Evolutionary conservation across 2,797 vertebrate species (phyloP), one percentile per base, ranked within the genome.

Genomic region (Danio aesculapii): DNA sequence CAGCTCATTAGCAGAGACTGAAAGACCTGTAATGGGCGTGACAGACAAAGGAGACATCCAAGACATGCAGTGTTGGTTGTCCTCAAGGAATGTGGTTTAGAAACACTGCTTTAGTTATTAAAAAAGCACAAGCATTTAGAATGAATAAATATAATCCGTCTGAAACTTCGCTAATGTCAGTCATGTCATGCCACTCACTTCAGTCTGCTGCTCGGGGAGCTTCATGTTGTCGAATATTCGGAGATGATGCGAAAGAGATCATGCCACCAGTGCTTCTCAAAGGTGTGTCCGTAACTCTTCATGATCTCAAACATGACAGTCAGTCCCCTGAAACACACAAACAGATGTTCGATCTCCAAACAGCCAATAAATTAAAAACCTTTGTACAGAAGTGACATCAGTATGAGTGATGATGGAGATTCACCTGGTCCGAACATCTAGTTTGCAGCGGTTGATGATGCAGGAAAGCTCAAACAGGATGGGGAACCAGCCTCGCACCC

Each of bases 261-360:
- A 67, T 99, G 97, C 98, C 98, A 99, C 98, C 98, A 99, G 78
- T 99, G 98, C 76, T 97, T 97, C 90, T 98, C 96, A 84, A 98
- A 99, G 16, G 97, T 97, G 86, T 95, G 93, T 6, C 98, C 98
- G 0, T 99, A 99, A 86, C 97, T 98, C 92, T 99, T 99, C 97
- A 99, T 99, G 87, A 99, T 98, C 92, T 99, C 98, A 88, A 99
- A 99, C 98, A 99, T 99, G 85, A 99, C 98, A 0, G 98, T 99
- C 83, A 99, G 94, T 21, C 97, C 97, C 86, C 97, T 99, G 87
- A n/a, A 86, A 62, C 19, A 69, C 13, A 52, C 16, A 79, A n/a
- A 59, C 21, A 82, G 8, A 75, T 66, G 77, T 30, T 52, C 46
- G 16, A 63, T 14, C 17, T 44, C 66, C 39, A 79, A 11, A 46